Base-by-base conservation (phyloP, 2,888 invertebrate genomes). In the Sinelater perroti region DNA sequence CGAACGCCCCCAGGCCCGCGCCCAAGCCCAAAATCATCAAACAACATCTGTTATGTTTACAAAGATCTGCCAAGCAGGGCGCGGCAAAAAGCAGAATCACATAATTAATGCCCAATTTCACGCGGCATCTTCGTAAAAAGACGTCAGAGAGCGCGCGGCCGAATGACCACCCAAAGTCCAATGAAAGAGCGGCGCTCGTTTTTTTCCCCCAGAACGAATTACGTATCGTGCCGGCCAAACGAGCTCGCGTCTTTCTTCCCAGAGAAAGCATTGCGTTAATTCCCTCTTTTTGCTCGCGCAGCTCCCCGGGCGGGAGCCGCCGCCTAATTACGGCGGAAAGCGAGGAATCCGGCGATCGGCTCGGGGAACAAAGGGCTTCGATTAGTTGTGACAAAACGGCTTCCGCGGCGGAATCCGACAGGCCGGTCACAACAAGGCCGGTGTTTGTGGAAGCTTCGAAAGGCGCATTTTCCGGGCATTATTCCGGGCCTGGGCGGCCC, bases 81-180 rank as follows among this genome's bases (percentile, higher is more conserved):
- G 33, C 50, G 49, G 36, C 24, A 49, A 58, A 28, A 57, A 60
- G 44, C 51, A 61, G 60, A 62, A 62, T 64, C 62, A 62, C 62
- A 60, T 64, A 67, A 67, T 67, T 67, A 67, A 67, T 66, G 66
- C 62, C 63, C 66, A 67, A 67, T 67, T 67, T 67, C 64, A 67
- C 67, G 67, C 65, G 66, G 66, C 61, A 67, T 65, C 67, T 66
- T 66, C 65, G 63, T 68, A 66, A 67, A 65, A 66, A 56, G 53
- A 52, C 50, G 57, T 44, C 44, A 50, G 38, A 45, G 38, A 47
- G 57, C 55, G 58, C 50, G 56, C 55, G 53, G 60, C 53, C 62
- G 60, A 65, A 63, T 65, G 67, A 67, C 67, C 67, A 67, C 67
- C 67, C 67, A 67, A 67, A 67, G 50, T 58, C 57, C 56, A 62